A percentile compares a stretch with the other conserved stretches of the same genome.
Conservation (phyloP, 2,888 invertebrate genomes). For the Beris morrisii region DNA sequence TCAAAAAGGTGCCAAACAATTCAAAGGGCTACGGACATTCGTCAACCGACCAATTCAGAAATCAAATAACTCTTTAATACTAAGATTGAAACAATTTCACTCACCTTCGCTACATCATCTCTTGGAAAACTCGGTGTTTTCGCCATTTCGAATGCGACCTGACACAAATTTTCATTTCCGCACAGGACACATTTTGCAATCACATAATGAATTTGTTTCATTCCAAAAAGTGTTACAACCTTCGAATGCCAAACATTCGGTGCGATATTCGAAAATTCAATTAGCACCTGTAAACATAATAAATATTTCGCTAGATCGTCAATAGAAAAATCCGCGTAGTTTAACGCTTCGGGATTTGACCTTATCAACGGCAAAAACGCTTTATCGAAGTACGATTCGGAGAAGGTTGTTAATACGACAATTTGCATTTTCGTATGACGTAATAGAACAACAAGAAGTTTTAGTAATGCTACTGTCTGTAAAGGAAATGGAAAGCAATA, state of each 20-base stretch:
- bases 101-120: conserved; percentile 49
- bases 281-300: conserved; percentile 48
- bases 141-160: conserved; percentile 51
- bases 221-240: conserved; percentile 47
- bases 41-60: no score
- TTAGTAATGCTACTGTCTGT: conserved; percentile 47
- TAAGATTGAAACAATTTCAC: neutral
- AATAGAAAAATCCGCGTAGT: conserved; percentile 36
- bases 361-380: conserved; percentile 47
- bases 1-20: no score
- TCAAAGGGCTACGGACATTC: no score
- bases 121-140: conserved; percentile 52
- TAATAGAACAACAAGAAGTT: conserved; percentile 47
- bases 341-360: conserved; percentile 44
- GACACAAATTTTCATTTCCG: conserved; percentile 47
- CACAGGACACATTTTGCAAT: conserved; percentile 51
- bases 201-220: conserved; percentile 50
- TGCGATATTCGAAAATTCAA: conserved; percentile 51
- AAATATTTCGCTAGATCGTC: conserved; percentile 50
- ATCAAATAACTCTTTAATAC: no score
- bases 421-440: conserved; percentile 50
- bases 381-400: conserved; percentile 54
- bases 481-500: conserved; percentile 3
- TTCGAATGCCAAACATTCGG: conserved; percentile 53
- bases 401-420: conserved; percentile 50